Evolutionary conservation across 1,140 invertebrate genomes (phyloP), one percentile per base, ranked within the genome.

Genomic region (Piezodorus guildinii): DNA sequence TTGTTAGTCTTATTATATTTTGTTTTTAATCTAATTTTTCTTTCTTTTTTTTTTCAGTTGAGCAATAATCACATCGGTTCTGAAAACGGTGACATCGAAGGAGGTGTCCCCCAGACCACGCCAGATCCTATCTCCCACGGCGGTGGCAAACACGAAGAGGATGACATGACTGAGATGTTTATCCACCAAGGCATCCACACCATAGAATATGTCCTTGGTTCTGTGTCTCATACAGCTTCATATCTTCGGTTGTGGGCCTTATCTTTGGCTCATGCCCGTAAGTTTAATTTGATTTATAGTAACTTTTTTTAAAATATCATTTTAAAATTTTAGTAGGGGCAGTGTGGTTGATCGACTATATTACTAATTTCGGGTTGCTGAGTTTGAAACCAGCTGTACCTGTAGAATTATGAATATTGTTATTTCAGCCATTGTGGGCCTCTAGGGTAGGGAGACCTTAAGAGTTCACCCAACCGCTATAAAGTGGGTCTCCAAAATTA

Each of bases 181-280:
- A 96, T 98, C 70, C 90, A 98, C 75, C 95, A 91, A 75, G 87
- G 85, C n/a, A 99, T 99, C 72, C 96, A 99, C 75, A 99, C 96
- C 0, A 99, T 99, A 73, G 96, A 99, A 78, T 99, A 94, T 76
- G 94, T 96, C 64, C 79, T 99, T 63, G 95, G 96, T 49, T 97
- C 92, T 68, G 88, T 99, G 15, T 98, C 95, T 0, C 95, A 99
- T 70, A 99, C 96, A n/a, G 96, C 96, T 15, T 98, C 95, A 0
- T 99, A 99, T 78, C 83, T 99, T 17, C 93, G 96, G 70, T 83
- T 99, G 52, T 99, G 96, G 96, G 96, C 96, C 62, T 79, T 99
- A 61, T 97, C 94, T 60, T 81, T 99, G 51, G 96, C 96, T 70
- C 96, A 99, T 81, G 92, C 94, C 56, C 94, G 71, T 72, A 67